These are phyloP conservation scores for Heliconius ethilla DNA, from an alignment of 2,888 invertebrate species.

Conservation along the genomic window DNA sequence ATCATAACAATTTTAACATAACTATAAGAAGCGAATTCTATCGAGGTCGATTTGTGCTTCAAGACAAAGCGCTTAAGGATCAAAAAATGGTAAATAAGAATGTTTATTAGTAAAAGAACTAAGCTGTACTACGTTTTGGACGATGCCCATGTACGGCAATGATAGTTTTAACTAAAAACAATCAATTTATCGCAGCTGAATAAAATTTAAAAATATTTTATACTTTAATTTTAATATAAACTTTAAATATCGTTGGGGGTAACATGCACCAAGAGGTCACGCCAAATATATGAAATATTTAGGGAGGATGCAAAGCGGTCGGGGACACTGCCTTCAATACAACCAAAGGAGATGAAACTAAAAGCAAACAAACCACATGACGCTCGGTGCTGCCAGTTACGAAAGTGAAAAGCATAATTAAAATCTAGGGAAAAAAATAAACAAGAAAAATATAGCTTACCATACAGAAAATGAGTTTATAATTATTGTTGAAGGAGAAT, in stretches of 20 bases:
- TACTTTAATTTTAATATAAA: conserved; percentile 48
- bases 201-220: conserved; percentile 50
- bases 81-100: conserved; percentile 58
- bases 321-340: conserved; percentile 82
- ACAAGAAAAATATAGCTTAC: conserved; percentile 52
- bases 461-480: conserved; percentile 52
- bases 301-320: conserved; percentile 81
- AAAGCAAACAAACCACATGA: conserved; percentile 69
- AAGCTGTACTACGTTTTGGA: conserved; percentile 71
- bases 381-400: conserved; percentile 65
- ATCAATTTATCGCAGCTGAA: conserved; percentile 51
- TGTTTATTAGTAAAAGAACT: conserved; percentile 62
- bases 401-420: conserved; percentile 57
- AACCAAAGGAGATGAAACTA: conserved; percentile 76
- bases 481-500: conserved; percentile 50
- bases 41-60: conserved; percentile 65
- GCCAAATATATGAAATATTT: conserved; percentile 76
- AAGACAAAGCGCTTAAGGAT: conserved; percentile 69
- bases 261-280: conserved; percentile 82
- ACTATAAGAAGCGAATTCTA: conserved; percentile 73
- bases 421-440: conserved; percentile 59
- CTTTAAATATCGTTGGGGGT: conserved; percentile 65
- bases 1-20: conserved; percentile 55
- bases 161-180: conserved; percentile 57
- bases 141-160: conserved; percentile 59